Evolutionary conservation across 2,797 vertebrate genomes (phyloP).

Genomic region (Garrulus glandarius): DNA sequence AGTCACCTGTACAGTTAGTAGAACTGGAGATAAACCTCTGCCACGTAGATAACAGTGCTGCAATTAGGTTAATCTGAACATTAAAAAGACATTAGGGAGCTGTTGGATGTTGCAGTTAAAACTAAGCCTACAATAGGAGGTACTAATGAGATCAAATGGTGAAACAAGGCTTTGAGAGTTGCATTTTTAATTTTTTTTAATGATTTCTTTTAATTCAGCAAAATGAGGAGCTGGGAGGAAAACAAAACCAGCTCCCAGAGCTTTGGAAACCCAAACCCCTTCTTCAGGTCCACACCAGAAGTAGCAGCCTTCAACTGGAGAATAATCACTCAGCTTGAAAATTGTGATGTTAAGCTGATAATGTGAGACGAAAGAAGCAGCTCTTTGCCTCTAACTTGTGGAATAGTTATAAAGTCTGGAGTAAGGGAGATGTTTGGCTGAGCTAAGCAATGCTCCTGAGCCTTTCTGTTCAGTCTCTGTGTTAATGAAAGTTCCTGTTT

Average conservation of each 20-base stretch:
- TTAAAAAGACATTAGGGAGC: not conserved
- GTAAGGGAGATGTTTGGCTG: not conserved
- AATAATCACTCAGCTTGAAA: not conserved
- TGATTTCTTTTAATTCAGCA: not conserved
- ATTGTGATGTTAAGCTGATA: not conserved
- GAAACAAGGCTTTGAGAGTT: not conserved
- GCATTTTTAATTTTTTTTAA: not conserved
- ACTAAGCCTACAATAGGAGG: not conserved
- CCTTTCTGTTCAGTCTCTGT: not conserved
- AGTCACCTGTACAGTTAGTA: not conserved
- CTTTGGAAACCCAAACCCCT: not conserved
- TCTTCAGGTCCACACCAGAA: not conserved
- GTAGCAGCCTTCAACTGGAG: not conserved
- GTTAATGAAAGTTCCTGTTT: not conserved
- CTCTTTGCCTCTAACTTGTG: not conserved
- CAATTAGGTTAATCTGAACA: constrained; percentile 2
- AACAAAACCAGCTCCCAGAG: not conserved
- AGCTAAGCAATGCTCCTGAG: not conserved
- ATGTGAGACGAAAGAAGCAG: not conserved
- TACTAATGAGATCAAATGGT: not conserved
- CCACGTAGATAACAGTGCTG: constrained; percentile 11
- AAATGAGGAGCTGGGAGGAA: not conserved
- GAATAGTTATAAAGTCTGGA: not conserved
- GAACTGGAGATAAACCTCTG: not conserved
- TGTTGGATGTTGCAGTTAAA: not conserved